Conservation (phyloP, 2,888 invertebrate species). For the Idaea biselata region DNA sequence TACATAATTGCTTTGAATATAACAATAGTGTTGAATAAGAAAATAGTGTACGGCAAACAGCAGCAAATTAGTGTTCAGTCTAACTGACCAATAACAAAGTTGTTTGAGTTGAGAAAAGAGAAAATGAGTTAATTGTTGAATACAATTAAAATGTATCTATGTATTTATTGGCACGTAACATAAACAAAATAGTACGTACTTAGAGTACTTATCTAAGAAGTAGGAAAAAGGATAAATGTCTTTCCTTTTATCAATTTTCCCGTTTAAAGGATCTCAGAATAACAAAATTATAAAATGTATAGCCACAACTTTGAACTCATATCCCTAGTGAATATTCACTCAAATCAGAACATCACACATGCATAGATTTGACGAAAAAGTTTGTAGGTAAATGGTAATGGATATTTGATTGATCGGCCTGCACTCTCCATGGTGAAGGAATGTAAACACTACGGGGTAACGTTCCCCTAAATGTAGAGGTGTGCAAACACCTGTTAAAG, state of each 20-base stretch:
- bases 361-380: background rate
- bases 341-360: background rate
- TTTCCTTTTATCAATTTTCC: background rate
- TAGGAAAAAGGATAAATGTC: too few species aligned
- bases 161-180: too few species aligned
- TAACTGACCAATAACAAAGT: too few species aligned
- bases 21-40: background rate
- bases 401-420: conserved; percentile 43
- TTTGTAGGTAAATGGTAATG: background rate
- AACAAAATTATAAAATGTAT: background rate
- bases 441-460: conserved; percentile 56
- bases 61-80: background rate
- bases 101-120: too few species aligned
- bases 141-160: too few species aligned
- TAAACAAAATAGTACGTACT: too few species aligned
- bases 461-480: conserved; percentile 23
- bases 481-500: conserved; percentile 21
- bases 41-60: background rate
- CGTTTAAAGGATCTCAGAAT: background rate
- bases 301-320: background rate
- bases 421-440: conserved; percentile 73
- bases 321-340: background rate
- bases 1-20: background rate
- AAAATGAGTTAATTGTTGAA: too few species aligned
- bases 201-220: too few species aligned